phyloP scores from a whole-genome alignment of 2,113 vertebrate species.

The Haplotaxodon microlepis region DNA sequence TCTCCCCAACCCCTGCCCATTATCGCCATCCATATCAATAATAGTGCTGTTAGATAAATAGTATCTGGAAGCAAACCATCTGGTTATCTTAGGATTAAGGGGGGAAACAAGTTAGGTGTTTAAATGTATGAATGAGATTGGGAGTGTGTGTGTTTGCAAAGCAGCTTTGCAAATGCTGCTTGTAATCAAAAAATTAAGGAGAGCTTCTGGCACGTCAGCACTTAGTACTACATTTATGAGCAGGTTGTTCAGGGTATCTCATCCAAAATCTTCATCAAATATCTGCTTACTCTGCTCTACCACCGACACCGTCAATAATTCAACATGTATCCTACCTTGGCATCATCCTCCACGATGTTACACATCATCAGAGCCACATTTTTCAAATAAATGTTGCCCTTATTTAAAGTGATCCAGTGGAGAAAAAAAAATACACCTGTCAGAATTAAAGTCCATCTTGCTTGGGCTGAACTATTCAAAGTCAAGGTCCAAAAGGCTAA shows the following conservation, averaged over 20 bases:
- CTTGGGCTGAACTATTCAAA: background rate
- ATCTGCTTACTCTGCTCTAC: background rate
- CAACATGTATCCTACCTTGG: background rate
- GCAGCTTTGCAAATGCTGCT: background rate
- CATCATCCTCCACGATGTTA: background rate
- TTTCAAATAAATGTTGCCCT: background rate
- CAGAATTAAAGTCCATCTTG: background rate
- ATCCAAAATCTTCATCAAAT: background rate
- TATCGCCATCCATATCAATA: conserved; percentile 9
- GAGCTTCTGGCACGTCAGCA: background rate
- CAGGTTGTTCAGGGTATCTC: background rate
- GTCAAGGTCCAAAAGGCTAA: conserved; percentile 3
- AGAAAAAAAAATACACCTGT: background rate
- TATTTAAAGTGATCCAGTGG: background rate
- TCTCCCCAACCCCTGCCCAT: background rate
- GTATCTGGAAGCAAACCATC: background rate
- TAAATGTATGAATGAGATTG: background rate
- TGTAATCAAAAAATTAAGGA: background rate
- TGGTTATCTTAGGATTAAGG: background rate
- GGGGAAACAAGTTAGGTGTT: background rate
- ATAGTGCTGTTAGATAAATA: conserved; percentile 18
- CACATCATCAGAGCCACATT: background rate
- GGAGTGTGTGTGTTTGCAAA: background rate
- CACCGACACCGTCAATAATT: background rate
- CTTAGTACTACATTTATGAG: background rate